Conservation (phyloP, 2,888 invertebrate species). For the Tridacna crocea region DNA sequence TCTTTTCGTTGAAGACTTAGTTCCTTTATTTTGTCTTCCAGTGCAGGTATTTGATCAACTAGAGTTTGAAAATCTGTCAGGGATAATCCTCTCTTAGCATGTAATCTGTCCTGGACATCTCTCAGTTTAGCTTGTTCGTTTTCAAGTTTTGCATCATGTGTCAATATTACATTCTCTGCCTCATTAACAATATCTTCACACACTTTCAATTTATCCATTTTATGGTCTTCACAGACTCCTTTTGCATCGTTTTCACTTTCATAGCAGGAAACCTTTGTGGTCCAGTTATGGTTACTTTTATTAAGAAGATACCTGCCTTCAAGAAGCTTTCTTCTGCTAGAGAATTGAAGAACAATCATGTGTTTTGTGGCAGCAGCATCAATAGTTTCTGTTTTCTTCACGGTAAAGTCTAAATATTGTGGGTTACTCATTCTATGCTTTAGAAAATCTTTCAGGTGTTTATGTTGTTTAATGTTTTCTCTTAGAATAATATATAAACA, state of each 20-base stretch:
- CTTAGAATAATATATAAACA: constrained; percentile 23
- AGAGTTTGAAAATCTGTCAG: constrained; percentile 47
- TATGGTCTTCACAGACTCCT: background rate
- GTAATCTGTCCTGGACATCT: constrained; percentile 18
- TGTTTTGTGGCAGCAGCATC: background rate
- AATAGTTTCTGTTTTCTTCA: background rate
- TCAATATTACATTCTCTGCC: constrained; percentile 20
- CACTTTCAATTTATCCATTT: constrained; percentile 16
- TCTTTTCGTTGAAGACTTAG: constrained; percentile 64
- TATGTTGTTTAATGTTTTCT: constrained; percentile 9
- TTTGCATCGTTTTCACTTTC: constrained; percentile 35
- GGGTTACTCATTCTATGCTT: constrained; percentile 49
- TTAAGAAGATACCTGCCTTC: constrained; percentile 29
- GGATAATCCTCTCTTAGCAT: constrained; percentile 30
- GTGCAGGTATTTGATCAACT: constrained; percentile 47
- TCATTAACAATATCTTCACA: constrained; percentile 26
- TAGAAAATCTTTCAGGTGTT: constrained; percentile 36
- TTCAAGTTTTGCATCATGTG: constrained; percentile 44
- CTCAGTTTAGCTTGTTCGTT: constrained; percentile 1
- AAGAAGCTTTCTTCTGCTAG: constrained; percentile 25
- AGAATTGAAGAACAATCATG: constrained; percentile 19
- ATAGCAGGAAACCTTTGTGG: constrained; percentile 37
- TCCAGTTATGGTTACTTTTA: constrained; percentile 38
- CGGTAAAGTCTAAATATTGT: constrained; percentile 33
- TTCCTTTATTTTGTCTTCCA: constrained; percentile 68